A percentile compares a stretch with the other conserved stretches of the same genome.
Evolutionary conservation across 2,797 vertebrate species (phyloP).

Genomic region (Cygnus olor): DNA sequence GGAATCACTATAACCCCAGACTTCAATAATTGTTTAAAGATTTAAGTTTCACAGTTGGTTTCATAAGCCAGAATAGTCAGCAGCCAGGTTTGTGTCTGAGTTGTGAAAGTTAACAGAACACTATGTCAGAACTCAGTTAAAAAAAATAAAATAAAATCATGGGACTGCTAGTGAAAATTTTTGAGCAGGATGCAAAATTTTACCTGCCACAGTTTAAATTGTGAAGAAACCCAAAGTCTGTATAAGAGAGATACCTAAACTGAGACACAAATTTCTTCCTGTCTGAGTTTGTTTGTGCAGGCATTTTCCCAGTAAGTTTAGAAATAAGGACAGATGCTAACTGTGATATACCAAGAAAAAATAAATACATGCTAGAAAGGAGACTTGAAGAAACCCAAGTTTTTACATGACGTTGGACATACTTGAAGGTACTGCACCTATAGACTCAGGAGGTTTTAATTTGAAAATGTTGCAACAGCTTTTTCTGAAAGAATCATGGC

Average conservation of each 20-base stretch:
- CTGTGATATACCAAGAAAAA: constrained; percentile 58
- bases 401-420: not conserved
- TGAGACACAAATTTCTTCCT: not conserved
- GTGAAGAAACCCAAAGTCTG: constrained; percentile 28
- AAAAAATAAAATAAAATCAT: not conserved
- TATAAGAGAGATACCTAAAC: constrained; percentile 30
- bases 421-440: not conserved
- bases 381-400: not conserved
- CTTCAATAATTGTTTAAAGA: constrained; percentile 66
- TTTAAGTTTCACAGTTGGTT: constrained; percentile 54
- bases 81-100: constrained; percentile 29
- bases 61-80: constrained; percentile 40
- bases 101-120: constrained; percentile 59
- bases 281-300: constrained; percentile 22
- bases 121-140: constrained; percentile 18
- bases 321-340: constrained; percentile 52
- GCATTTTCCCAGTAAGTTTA: constrained; percentile 40
- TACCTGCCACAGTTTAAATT: constrained; percentile 44
- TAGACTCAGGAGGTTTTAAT: not conserved
- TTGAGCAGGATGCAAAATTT: constrained; percentile 12
- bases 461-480: not conserved
- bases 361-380: constrained; percentile 35
- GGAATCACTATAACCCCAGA: constrained; percentile 35
- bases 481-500: not conserved
- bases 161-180: not conserved